Percentiles rank a stretch among this genome's conserved stretches.
phyloP scores from a whole-genome alignment of 2,113 vertebrate genomes.

The Equus quagga region DNA sequence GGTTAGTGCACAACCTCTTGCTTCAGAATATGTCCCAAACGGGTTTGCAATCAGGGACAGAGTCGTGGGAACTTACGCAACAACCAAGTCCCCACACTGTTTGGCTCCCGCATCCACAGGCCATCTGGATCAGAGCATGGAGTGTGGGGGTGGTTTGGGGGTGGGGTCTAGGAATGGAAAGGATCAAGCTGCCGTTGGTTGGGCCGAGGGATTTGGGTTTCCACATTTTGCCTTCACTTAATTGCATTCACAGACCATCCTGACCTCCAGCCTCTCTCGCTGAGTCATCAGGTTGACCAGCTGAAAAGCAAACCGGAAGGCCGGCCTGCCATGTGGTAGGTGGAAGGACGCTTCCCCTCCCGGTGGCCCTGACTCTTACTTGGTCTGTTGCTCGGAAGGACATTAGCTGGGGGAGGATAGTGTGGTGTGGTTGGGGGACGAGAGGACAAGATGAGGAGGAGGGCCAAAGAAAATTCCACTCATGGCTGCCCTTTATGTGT shows the following conservation, averaged over 20 bases:
- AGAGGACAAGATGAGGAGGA: background rate
- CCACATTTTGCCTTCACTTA: background rate
- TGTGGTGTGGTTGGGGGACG: background rate
- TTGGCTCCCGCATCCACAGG: constrained; percentile 11
- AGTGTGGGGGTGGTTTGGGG: background rate
- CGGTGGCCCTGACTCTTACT: background rate
- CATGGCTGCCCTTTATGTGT: rapidly evolving
- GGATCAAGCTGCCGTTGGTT: background rate
- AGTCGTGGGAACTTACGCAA: constrained; percentile 32
- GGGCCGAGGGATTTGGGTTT: background rate
- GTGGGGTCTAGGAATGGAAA: background rate
- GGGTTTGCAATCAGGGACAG: constrained; percentile 15
- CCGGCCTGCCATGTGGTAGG: too few species aligned
- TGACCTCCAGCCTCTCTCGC: background rate
- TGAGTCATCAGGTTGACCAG: background rate
- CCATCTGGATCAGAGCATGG: constrained; percentile 25
- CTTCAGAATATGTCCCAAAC: background rate
- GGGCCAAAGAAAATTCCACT: background rate
- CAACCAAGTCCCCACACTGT: background rate
- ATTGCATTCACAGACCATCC: background rate
- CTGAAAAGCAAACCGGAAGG: background rate
- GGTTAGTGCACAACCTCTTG: background rate
- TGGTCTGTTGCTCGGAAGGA: background rate
- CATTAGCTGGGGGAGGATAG: background rate
- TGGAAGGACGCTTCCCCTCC: rapidly evolving